A percentile compares a stretch with the other conserved stretches of the same genome.
Conservation (phyloP, 92 coral and sea anemone species). For the Muricea muricata region DNA sequence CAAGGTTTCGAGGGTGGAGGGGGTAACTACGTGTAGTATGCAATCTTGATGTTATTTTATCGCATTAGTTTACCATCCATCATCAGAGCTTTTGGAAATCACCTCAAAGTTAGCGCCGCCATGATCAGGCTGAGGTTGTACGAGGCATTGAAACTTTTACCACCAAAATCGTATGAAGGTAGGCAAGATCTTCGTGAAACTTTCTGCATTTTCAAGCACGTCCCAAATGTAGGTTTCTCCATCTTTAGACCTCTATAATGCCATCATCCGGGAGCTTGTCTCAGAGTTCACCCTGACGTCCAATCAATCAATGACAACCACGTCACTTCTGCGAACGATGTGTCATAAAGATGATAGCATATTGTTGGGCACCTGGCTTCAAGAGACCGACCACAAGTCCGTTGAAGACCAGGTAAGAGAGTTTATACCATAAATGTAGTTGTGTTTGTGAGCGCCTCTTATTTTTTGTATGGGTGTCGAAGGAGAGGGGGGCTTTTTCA, state of each 20-base stretch:
- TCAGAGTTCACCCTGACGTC: constrained; percentile 98
- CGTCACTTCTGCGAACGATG: constrained; percentile 87
- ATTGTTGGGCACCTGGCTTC: constrained; percentile 92
- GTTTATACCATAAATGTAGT: too few relatives aligned
- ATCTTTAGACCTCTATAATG: constrained; percentile 78
- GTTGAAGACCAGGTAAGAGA: constrained; percentile 93
- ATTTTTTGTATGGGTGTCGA: too few relatives aligned
- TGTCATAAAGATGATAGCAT: constrained; percentile 98
- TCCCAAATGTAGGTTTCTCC: too few relatives aligned
- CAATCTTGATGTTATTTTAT: background rate
- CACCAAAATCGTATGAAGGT: constrained; percentile 94
- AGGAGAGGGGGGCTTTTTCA: too few relatives aligned
- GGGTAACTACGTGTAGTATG: too few relatives aligned
- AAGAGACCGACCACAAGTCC: constrained; percentile 96
- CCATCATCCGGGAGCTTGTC: constrained; percentile 88
- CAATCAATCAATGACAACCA: constrained; percentile 92
- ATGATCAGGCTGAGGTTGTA: constrained; percentile 88
- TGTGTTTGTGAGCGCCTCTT: too few relatives aligned
- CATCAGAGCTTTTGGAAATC: constrained; percentile 94
- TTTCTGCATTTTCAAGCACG: too few relatives aligned
- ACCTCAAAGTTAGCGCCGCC: constrained; percentile 95
- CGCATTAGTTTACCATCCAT: constrained; percentile 80
- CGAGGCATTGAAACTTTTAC: constrained; percentile 75
- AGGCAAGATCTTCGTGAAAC: too few relatives aligned
- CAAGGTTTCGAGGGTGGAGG: too few relatives aligned